These are phyloP conservation scores for Meloidogyne floridensis DNA, from an alignment of 1,140 invertebrate genomes.

Conservation along the genomic window DNA sequence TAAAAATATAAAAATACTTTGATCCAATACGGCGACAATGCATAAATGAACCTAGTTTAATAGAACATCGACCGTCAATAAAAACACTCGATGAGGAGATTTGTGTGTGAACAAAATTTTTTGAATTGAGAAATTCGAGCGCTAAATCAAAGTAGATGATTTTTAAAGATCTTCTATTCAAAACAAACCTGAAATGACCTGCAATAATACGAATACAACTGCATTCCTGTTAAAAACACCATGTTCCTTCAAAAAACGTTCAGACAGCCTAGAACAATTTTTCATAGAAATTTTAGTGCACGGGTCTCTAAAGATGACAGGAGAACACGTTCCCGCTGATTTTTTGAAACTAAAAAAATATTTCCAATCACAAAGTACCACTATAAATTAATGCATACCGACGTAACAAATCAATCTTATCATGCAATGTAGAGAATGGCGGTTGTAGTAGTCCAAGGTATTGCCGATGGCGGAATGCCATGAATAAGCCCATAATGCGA, in stretches of 20 bases:
- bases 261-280: neutral
- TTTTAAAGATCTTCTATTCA: neutral
- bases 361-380: neutral
- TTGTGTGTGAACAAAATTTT: conserved; percentile 13
- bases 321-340: neutral
- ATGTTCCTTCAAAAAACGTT: neutral
- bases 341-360: conserved; percentile 22
- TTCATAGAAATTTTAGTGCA: neutral
- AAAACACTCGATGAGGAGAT: conserved; percentile 23
- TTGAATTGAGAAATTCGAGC: conserved; percentile 19
- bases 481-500: conserved; percentile 21
- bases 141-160: neutral
- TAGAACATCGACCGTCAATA: conserved; percentile 17
- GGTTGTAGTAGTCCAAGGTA: conserved; percentile 22
- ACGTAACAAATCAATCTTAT: conserved; percentile 25
- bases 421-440: conserved; percentile 16
- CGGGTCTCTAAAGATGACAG: conserved; percentile 16
- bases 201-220: conserved; percentile 16
- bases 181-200: conserved; percentile 4
- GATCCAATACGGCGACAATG: conserved; percentile 21
- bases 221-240: conserved; percentile 20
- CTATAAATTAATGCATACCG: conserved; percentile 2
- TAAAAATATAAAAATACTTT: neutral
- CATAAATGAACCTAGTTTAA: conserved; percentile 22
- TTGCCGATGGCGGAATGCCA: conserved; percentile 30